Evolutionary conservation across 2,797 vertebrate species (phyloP).

Genomic region (Paratrypauchen microcephalus): DNA sequence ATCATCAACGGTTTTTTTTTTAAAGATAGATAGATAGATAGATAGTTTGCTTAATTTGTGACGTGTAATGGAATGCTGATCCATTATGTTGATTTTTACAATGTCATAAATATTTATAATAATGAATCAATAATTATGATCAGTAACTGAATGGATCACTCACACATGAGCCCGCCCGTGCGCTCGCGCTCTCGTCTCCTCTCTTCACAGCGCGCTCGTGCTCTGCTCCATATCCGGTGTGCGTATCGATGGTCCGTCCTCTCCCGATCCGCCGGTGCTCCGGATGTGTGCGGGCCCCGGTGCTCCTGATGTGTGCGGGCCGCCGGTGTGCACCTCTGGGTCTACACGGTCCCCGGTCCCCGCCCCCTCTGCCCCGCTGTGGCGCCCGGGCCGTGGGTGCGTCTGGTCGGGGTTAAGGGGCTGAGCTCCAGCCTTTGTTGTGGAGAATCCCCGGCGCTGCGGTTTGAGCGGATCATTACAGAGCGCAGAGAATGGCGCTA

Average conservation of each 20-base stretch:
- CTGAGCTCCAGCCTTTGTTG: constrained; percentile 74
- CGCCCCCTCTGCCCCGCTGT: not conserved
- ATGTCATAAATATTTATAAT: no score
- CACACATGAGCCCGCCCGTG: constrained; percentile 4
- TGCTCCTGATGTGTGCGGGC: no score
- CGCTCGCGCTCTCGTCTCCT: not conserved
- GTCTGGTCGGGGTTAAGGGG: constrained; percentile 51
- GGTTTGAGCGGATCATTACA: constrained; percentile 5
- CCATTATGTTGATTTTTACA: no score
- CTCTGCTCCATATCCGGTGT: not conserved
- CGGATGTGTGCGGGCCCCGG: no score
- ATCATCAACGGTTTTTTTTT: no score
- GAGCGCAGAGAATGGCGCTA: not conserved
- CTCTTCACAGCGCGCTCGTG: not conserved
- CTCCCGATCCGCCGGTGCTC: no score
- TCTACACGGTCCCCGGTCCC: not conserved
- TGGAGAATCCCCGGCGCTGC: constrained; percentile 78
- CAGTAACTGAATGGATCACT: not conserved
- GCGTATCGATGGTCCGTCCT: not conserved
- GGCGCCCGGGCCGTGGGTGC: not conserved
- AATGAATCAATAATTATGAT: no score
- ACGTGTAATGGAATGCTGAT: no score
- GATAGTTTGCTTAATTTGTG: no score
- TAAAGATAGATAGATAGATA: no score
- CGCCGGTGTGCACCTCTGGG: not conserved